phyloP scores from a whole-genome alignment of 2,888 invertebrate species.

The Sympetrum striolatum region DNA sequence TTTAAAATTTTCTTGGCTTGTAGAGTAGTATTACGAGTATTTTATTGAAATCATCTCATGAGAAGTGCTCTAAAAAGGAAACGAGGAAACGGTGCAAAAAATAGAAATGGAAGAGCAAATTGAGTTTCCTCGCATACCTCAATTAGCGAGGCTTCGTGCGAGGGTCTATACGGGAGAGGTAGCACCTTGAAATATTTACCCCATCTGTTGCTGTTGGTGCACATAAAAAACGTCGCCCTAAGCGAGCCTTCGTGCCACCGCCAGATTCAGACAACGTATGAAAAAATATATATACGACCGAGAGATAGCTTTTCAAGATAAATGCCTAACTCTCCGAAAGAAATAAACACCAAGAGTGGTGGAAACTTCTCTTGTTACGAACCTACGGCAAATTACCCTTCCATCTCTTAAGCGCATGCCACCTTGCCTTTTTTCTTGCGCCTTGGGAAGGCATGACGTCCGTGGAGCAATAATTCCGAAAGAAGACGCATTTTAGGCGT shows the following conservation, averaged over 20 bases:
- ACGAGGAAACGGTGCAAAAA: neutral
- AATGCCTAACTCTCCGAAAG: conserved; percentile 14
- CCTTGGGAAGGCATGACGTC: neutral
- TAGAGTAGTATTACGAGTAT: too few relatives aligned
- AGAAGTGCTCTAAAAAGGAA: neutral
- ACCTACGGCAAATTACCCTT: neutral
- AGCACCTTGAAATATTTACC: neutral
- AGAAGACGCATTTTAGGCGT: conserved; percentile 2
- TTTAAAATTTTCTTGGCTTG: too few relatives aligned
- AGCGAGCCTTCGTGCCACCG: neutral
- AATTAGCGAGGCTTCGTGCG: neutral
- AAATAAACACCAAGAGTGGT: conserved; percentile 17
- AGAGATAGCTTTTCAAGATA: conserved; percentile 12
- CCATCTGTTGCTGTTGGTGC: conserved; percentile 18
- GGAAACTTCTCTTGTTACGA: conserved; percentile 1
- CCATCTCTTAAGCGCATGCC: neutral
- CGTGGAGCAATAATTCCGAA: neutral
- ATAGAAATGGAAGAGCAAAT: neutral
- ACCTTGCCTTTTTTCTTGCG: neutral
- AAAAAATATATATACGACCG: conserved; percentile 1
- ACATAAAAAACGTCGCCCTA: neutral
- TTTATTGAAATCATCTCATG: neutral
- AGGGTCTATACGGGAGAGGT: neutral
- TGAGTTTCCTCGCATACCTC: neutral
- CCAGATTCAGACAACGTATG: neutral